Evolutionary conservation across 1,140 invertebrate species (phyloP).

Genomic region (Brachystomella parvula): DNA sequence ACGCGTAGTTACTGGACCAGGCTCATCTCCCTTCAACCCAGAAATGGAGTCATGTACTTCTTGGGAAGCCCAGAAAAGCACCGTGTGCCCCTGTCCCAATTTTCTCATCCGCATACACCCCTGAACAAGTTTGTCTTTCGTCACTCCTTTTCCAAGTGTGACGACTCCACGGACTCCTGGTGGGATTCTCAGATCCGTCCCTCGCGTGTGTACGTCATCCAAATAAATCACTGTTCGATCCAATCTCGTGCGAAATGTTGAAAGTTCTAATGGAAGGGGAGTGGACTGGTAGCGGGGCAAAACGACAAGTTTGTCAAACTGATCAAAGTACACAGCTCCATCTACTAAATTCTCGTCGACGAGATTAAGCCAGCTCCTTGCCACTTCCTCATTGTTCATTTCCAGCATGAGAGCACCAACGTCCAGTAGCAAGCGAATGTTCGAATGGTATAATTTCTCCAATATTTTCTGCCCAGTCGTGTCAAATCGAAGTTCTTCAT

Average conservation of each 20-base stretch:
- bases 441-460: constrained; percentile 6
- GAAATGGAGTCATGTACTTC: constrained; percentile 31
- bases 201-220: constrained; percentile 35
- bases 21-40: not conserved
- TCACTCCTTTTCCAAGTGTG: constrained; percentile 31
- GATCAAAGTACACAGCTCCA: constrained; percentile 32
- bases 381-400: constrained; percentile 28
- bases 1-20: not conserved
- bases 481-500: constrained; percentile 5
- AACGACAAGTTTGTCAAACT: constrained; percentile 24
- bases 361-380: constrained; percentile 26
- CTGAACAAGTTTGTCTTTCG: constrained; percentile 35
- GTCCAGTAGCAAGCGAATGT: constrained; percentile 27
- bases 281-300: not conserved
- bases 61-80: constrained; percentile 27
- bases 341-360: constrained; percentile 10
- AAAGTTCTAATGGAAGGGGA: constrained; percentile 15
- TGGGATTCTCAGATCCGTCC: constrained; percentile 35
- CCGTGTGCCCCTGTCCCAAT: constrained; percentile 22
- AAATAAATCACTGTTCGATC: constrained; percentile 29
- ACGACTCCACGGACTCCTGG: constrained; percentile 19
- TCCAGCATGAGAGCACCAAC: constrained; percentile 33
- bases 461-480: constrained; percentile 16
- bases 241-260: constrained; percentile 15
- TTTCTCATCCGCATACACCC: constrained; percentile 32